Base-by-base conservation (phyloP, 2,888 invertebrate species). In the Athripsodes cinereus region DNA sequence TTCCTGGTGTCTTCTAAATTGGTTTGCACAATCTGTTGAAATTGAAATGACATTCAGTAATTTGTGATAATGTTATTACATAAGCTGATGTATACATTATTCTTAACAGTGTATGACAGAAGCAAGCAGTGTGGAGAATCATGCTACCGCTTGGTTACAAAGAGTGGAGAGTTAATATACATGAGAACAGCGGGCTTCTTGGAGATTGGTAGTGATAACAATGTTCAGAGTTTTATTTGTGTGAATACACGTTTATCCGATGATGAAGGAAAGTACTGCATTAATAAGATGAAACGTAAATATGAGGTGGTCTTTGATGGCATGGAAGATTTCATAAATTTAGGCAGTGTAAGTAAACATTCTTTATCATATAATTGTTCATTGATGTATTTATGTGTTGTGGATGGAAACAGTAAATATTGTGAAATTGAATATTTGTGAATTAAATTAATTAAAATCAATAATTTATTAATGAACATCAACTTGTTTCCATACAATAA, bases 211-310 rank as follows among this genome's bases (percentile, higher is more conserved):
- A 81, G 81, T 66, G 74, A 75, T 11, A 84, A 86, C 61, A 79
- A 79, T 46, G 84, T 87, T n/a, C 83, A 83, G 65, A 86, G 87
- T 34, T 88, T 89, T 67, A 81, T 88, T 47, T 90, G 89, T 68
- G 79, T 88, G 60, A 90, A 90, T 68, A 84, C 84, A 1, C 71
- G 85, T 58, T 78, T 87, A 19, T 79, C 80, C 57, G 81, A 85
- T 62, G 79, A 81, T 50, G 86, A 87, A 69, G 88, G 88, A 20
- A 73, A 78, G 55, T 72, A 75, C 31, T 74, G 83, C 19, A 80
- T 85, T 1, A 74, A 76, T 52, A 82, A 86, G 64, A 87, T 88
- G 87, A 86, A 85, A 67, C 74, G 75, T 62, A 78, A 81, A 66
- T 87, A 81, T 69, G 82, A 86, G 0, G 81, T 83, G 2, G 76